phyloP scores from a whole-genome alignment of 2,113 vertebrate genomes.

The Microcebus jonahi region DNA sequence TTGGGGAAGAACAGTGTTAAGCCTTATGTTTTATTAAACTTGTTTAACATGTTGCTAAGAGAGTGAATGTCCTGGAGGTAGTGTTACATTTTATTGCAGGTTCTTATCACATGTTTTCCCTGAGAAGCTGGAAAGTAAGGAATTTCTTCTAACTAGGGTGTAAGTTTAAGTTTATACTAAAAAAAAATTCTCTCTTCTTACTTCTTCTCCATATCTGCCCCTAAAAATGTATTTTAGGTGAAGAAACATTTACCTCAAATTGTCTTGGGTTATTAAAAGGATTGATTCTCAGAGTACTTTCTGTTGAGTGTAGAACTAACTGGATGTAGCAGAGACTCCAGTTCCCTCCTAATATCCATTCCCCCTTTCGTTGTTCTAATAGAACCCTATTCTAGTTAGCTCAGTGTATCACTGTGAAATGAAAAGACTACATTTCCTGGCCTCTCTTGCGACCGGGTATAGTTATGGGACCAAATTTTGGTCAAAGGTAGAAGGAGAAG shows the following conservation, averaged over 20 bases:
- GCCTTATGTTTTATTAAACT: constrained; percentile 4
- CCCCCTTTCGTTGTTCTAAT: constrained; percentile 2
- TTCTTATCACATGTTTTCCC: neutral
- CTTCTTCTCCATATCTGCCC: neutral
- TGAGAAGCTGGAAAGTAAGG: neutral
- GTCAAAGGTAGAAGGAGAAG: neutral
- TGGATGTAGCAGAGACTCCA: neutral
- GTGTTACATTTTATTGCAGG: constrained; percentile 9
- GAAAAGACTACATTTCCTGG: neutral
- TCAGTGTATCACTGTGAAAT: neutral
- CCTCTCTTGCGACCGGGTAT: neutral
- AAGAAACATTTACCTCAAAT: neutral
- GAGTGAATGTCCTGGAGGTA: neutral
- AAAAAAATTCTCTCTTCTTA: neutral
- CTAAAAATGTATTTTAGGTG: neutral
- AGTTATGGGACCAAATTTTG: neutral
- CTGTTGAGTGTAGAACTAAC: neutral
- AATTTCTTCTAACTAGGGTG: neutral
- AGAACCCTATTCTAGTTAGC: neutral
- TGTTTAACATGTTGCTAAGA: constrained; percentile 20
- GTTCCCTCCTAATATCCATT: neutral
- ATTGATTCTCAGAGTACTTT: neutral
- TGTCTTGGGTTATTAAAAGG: constrained; percentile 1
- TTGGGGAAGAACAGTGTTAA: neutral
- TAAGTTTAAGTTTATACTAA: constrained; percentile 1